Percentiles rank a stretch among this genome's conserved stretches.
Conservation (phyloP, 2,113 vertebrate species). For the Eptatretus burgeri region DNA sequence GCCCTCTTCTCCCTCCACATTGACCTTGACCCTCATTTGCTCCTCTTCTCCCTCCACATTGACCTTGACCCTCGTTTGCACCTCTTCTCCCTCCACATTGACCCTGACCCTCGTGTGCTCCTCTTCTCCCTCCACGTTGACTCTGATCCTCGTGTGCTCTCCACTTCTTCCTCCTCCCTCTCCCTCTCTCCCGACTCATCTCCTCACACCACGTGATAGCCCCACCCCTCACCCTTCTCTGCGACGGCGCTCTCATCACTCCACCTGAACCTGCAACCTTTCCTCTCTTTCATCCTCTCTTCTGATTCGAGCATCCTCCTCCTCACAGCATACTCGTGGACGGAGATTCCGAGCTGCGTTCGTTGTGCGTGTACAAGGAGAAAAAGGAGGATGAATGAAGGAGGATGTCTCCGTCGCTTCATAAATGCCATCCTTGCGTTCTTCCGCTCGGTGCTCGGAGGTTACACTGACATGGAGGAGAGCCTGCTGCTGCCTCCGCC, state of each 20-base stretch:
- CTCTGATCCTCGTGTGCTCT: background rate
- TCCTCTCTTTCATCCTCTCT: no score
- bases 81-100: background rate
- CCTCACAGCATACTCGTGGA: no score
- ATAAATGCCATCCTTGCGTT: background rate
- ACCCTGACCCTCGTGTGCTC: background rate
- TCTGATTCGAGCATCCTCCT: no score
- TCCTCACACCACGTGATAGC: background rate
- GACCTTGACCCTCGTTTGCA: background rate
- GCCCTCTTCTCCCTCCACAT: background rate
- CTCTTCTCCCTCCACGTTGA: background rate
- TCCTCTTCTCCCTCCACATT: background rate
- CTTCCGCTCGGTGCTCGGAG: conserved; percentile 5
- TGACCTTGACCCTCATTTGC: no score
- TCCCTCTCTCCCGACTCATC: background rate
- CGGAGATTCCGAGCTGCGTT: no score
- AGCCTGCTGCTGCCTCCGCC: background rate
- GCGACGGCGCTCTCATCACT: background rate
- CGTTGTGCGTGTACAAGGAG: background rate
- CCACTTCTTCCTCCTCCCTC: conserved; percentile 1
- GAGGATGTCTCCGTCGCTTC: background rate
- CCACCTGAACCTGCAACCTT: no score
- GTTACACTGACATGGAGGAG: conserved; percentile 3
- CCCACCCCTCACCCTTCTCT: background rate
- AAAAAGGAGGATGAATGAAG: background rate